Conservation (phyloP, 2,888 invertebrate genomes). For the Parascotia fuliginaria region DNA sequence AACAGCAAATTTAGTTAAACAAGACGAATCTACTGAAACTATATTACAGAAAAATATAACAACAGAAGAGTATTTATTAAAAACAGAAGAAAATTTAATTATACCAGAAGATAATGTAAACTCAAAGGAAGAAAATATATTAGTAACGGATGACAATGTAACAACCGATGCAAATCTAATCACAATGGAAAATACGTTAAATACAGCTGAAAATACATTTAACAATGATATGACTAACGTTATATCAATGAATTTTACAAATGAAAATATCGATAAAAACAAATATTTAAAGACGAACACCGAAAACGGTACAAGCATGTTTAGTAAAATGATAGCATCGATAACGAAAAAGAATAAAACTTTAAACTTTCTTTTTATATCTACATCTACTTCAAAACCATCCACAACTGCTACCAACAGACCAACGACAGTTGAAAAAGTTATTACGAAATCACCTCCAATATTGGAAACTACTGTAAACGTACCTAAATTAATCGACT, state of each 20-base stretch:
- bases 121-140: too few species aligned
- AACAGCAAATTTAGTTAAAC: constrained; percentile 20
- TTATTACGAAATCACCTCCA: background rate
- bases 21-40: background rate
- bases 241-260: constrained; percentile 45
- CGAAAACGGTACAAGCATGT: constrained; percentile 34
- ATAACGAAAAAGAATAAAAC: constrained; percentile 66
- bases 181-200: constrained; percentile 2
- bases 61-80: background rate
- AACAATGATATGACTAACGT: constrained; percentile 29
- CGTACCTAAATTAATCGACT: background rate
- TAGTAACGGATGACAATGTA: too few species aligned
- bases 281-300: constrained; percentile 38
- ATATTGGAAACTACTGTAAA: constrained; percentile 8
- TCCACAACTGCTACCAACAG: background rate
- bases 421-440: background rate
- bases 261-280: constrained; percentile 49
- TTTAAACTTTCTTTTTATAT: background rate
- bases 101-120: background rate
- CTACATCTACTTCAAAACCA: background rate
- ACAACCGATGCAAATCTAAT: too few species aligned
- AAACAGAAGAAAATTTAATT: constrained; percentile 2
- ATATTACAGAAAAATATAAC: background rate
- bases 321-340: constrained; percentile 56
- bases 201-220: background rate